Base-by-base conservation (phyloP, 2,113 vertebrate genomes). In the Bagarius yarrelli region DNA sequence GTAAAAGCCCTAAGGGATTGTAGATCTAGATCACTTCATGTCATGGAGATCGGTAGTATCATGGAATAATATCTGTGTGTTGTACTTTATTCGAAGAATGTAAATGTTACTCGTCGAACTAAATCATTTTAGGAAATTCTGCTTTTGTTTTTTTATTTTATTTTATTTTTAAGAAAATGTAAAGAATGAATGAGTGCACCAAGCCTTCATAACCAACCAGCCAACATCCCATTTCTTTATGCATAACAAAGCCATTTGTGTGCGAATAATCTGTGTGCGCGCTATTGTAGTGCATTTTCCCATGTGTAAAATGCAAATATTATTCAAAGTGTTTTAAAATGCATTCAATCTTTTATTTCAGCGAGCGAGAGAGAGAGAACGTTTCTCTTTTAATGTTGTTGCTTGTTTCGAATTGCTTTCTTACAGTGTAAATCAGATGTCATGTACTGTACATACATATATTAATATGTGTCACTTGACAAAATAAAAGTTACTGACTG, bases 361-460 rank as follows among this genome's bases (percentile, higher is more conserved):
- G 36, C 47, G 55, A 53, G 40, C 40, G 44, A 53, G 52, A 53
- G 76, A 81, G 55, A 69, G 78, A 83, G 69, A 61, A 18, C 47
- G 47, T 12, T 73, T 81, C 56, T 59, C 63, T 81, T 78, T 73
- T 57, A 50, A 50, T 81, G 78, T 73, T 69, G 69, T 77, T 70
- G 81, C 80, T 80, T 79, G 78, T 79, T 81, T 83, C 50, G 40
- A 79, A 72, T 85, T 82, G 76, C 83, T 86, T 84, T 81, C 76
- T 70, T 79, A 82, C 55, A 76, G 76, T 86, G 84, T 87, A 86
- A 83, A 85, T 84, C 78, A 81, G 81, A 71, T 85, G 84, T 87
- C 67, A 81, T 86, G 83, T 84, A 84, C 40, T 82, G 81, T 82
- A 82, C 76, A 87, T 85, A 86, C 78, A 86, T 87, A 84, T 85